Base-by-base conservation (phyloP, 92 coral and sea anemone genomes). In the Phenganax subtilis region DNA sequence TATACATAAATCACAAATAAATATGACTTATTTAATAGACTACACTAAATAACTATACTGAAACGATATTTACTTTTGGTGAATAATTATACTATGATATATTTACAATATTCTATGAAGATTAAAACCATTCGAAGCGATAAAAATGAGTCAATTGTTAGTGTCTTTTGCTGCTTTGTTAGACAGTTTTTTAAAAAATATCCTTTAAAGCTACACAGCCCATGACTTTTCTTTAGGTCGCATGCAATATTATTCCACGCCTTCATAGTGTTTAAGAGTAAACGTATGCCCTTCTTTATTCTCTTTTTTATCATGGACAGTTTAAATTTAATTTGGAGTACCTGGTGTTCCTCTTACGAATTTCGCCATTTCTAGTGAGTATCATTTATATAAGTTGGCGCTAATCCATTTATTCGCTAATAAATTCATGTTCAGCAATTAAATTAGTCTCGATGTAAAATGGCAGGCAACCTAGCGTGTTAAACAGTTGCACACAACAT, bases 371-470 rank as follows among this genome's bases (percentile, higher is more conserved):
- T 84, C 66, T 31, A 66, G 52, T 52, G 27, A 84, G 83, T 28
- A 73, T 83, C 71, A 83, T 83, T 54, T 73, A 60, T 79, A 79
- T 79, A 79, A n/a, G 10, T 68, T 51, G 83, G 83, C 28, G n/a
- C n/a, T n/a, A n/a, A n/a, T n/a, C n/a, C n/a, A n/a, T n/a, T n/a
- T n/a, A n/a, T n/a, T n/a, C n/a, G n/a, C n/a, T n/a, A n/a, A n/a
- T n/a, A n/a, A n/a, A n/a, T n/a, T n/a, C n/a, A 75, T 6, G 82
- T 67, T 30, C 88, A 81, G 77, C 85, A 82, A 58, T 74, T 81
- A 63, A 86, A 53, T 86, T 70, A 12, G 82, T 68, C 63, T 86
- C 83, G 51, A 72, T 80, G 69, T 79, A 85, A 31, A 86, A 86
- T 11, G 85, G 85, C 44, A 86, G 37, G 82, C 80, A 64, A 52